Base-by-base conservation (phyloP, 2,797 vertebrate genomes). In the Onychomys arenicola region DNA sequence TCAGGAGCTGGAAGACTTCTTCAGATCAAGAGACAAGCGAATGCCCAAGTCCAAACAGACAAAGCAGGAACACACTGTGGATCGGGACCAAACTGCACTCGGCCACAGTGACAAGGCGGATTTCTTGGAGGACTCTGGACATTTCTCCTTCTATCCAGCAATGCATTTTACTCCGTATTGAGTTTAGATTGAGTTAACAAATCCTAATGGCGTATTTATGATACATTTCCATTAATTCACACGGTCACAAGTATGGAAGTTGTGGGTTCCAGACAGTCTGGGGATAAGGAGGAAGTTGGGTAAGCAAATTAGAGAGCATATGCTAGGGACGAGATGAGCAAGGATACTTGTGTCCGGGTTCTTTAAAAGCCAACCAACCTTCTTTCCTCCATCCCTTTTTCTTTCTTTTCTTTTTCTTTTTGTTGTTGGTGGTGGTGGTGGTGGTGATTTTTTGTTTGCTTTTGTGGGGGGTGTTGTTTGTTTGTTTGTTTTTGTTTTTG, bases 261-360 rank as follows among this genome's bases (percentile, higher is more conserved):
- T 46, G 5, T 43, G 77, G 92, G 88, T 92, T 94, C 94, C 88
- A 94, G 95, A 61, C 90, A 89, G 92, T 84, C 82, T 96, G 92
- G 78, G 75, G 73, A 46, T 57, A 88, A 80, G 75, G 29, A 86
- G 52, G 69, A 94, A 88, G 77, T 89, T 65, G 71, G 82, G 71
- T 63, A 78, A 78, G 85, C 73, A 93, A 97, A 97, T 75, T 46
- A 94, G 34, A 63, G 52, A 71, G 40, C 37, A 67, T 37, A 75
- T 80, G 65, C 69, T 85, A 90, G 29, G 46, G 61, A 88, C 13
- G n/a, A 43, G 52, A 82, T 52, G 77, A 92, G 80, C 78, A 84
- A 82, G 83, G 75, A 57, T 69, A 29, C 59, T 37, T 0, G 23
- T 17, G 52, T 27, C 34, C 14, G 77, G 43, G 3, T 25, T 93